phyloP scores from a whole-genome alignment of 2,888 invertebrate species.

The Argynnis bischoffii region DNA sequence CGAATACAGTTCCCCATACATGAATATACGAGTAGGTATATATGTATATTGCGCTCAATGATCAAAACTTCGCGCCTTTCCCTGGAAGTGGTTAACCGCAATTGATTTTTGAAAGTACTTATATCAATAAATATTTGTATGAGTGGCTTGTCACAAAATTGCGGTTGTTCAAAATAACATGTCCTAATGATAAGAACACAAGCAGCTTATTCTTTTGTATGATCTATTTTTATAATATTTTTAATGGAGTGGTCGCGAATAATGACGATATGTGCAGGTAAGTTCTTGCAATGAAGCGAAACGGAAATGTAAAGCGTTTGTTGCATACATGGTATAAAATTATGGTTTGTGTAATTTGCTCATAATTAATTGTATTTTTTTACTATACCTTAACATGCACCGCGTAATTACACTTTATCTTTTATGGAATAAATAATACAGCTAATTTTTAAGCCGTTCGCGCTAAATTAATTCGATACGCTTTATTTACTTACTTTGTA shows the following conservation, averaged over 20 bases:
- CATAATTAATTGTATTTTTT: conserved; percentile 21
- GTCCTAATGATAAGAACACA: background rate
- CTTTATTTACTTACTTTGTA: conserved; percentile 10
- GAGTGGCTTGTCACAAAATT: conserved; percentile 48
- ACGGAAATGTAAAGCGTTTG: conserved; percentile 7
- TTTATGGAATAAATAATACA: conserved; percentile 17
- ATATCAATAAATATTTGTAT: conserved; percentile 42
- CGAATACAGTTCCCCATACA: background rate
- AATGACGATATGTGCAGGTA: background rate
- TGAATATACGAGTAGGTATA: background rate
- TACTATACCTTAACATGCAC: conserved; percentile 1
- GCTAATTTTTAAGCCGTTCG: conserved; percentile 11
- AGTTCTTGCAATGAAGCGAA: conserved; percentile 10
- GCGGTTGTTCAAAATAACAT: conserved; percentile 45
- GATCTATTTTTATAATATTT: conserved; percentile 4
- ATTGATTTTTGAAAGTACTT: conserved; percentile 57
- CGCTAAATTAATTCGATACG: conserved; percentile 15
- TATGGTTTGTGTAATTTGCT: conserved; percentile 13
- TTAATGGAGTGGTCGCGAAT: conserved; percentile 2
- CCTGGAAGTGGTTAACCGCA: conserved; percentile 66
- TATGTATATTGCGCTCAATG: conserved; percentile 16
- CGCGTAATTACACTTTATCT: conserved; percentile 14
- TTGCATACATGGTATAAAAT: conserved; percentile 11
- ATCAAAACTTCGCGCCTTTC: conserved; percentile 63
- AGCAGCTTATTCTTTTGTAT: conserved; percentile 8